Percentiles rank a stretch among this genome's conserved stretches.
Evolutionary conservation across 2,888 invertebrate genomes (phyloP).

Genomic region (Tupiocoris notatus): DNA sequence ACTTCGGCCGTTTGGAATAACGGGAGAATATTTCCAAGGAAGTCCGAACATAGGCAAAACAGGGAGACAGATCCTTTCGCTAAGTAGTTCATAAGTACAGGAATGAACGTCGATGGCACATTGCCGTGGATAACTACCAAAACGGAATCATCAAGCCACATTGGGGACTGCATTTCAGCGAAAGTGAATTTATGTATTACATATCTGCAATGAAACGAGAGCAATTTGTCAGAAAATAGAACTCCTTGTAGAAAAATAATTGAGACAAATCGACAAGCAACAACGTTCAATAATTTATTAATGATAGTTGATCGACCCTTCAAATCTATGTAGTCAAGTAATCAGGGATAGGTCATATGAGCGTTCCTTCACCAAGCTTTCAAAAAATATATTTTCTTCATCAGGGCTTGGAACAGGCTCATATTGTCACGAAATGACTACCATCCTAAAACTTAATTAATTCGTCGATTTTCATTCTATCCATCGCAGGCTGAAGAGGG

Average conservation of each 20-base stretch:
- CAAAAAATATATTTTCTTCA: too few relatives aligned
- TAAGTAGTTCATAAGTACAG: conserved; percentile 68
- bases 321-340: too few relatives aligned
- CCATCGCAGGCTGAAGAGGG: too few relatives aligned
- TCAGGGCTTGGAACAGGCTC: too few relatives aligned
- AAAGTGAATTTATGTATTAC: conserved; percentile 55
- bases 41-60: conserved; percentile 76
- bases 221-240: not conserved
- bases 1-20: conserved; percentile 83
- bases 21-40: conserved; percentile 73
- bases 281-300: too few relatives aligned
- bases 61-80: conserved; percentile 68
- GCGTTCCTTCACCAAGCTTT: too few relatives aligned
- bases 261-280: not conserved
- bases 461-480: too few relatives aligned
- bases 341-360: too few relatives aligned
- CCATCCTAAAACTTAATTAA: too few relatives aligned
- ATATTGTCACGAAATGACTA: too few relatives aligned
- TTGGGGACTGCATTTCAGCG: conserved; percentile 56
- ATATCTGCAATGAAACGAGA: conserved; percentile 55
- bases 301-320: too few relatives aligned
- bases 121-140: conserved; percentile 77
- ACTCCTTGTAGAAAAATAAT: not conserved
- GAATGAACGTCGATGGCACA: conserved; percentile 65
- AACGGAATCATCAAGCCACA: conserved; percentile 67